Percentiles rank a stretch among this genome's conserved stretches.
Evolutionary conservation across 2,113 vertebrate species (phyloP).

Genomic region (Seriola quinqueradiata): DNA sequence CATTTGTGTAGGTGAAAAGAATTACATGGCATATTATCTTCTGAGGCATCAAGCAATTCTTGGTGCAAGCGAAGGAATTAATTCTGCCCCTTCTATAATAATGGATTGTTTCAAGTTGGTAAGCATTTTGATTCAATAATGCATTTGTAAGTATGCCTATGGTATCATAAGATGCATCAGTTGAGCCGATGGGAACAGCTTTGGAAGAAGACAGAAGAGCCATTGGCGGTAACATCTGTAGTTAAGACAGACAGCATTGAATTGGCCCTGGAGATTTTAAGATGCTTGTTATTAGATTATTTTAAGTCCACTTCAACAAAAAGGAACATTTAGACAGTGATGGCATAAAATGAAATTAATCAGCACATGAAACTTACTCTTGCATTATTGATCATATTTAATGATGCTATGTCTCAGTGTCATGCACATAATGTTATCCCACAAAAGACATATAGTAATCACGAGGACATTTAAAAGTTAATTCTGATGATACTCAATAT

Average conservation of each 20-base stretch:
- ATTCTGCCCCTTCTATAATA: constrained; percentile 83
- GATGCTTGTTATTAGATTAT: constrained; percentile 4
- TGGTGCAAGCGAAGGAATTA: constrained; percentile 86
- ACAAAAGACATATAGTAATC: constrained; percentile 7
- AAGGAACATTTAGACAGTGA: background rate
- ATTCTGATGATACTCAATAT: background rate
- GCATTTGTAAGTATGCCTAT: constrained; percentile 78
- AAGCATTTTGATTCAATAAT: constrained; percentile 83
- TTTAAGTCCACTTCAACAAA: background rate
- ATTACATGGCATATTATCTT: constrained; percentile 89
- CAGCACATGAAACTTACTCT: background rate
- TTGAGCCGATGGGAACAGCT: constrained; percentile 47
- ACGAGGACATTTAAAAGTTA: constrained; percentile 9
- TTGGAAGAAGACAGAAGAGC: constrained; percentile 66
- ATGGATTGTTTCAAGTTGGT: constrained; percentile 79
- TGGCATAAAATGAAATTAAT: background rate
- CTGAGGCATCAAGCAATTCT: constrained; percentile 83
- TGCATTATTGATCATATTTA: constrained; percentile 43
- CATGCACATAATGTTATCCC: background rate
- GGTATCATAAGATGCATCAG: constrained; percentile 73
- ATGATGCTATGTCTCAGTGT: background rate
- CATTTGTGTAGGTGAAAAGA: constrained; percentile 81
- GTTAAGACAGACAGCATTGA: constrained; percentile 33
- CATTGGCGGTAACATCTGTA: constrained; percentile 41
- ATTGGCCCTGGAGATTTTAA: constrained; percentile 23